Conservation (phyloP, 2,797 vertebrate species). For the Neomorphus geoffroyi region DNA sequence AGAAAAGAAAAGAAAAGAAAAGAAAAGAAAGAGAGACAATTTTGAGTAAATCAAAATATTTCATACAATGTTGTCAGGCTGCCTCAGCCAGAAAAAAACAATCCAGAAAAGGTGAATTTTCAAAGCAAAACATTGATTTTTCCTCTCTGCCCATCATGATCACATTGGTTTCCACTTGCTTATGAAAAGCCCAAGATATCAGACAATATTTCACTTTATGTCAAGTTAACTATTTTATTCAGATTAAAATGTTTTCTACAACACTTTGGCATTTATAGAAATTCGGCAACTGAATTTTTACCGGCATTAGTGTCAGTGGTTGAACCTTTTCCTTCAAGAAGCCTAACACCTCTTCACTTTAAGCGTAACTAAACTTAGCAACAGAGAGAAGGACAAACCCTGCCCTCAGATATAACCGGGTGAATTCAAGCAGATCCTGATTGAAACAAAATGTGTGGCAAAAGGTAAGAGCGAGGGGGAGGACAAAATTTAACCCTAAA, state of each 20-base stretch:
- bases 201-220: neutral
- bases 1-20: neutral
- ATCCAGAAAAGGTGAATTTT: slow-evolving; percentile 11
- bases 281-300: neutral
- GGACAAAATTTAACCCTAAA: neutral
- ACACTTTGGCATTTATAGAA: neutral
- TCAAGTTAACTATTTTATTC: neutral
- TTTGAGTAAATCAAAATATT: slow-evolving; percentile 27
- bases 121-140: slow-evolving; percentile 28
- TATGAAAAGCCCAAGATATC: neutral
- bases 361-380: neutral
- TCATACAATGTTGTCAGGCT: neutral
- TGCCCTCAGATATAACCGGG: neutral
- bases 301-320: neutral
- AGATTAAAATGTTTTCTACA: neutral
- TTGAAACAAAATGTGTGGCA: neutral
- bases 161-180: slow-evolving; percentile 14
- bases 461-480: neutral
- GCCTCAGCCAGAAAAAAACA: slow-evolving; percentile 23
- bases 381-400: neutral
- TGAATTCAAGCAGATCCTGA: neutral
- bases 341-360: neutral
- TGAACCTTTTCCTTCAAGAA: neutral
- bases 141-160: slow-evolving; percentile 8
- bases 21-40: neutral